Evolutionary conservation across 1,140 invertebrate genomes (phyloP).

Genomic region (Drosophila setifemur): DNA sequence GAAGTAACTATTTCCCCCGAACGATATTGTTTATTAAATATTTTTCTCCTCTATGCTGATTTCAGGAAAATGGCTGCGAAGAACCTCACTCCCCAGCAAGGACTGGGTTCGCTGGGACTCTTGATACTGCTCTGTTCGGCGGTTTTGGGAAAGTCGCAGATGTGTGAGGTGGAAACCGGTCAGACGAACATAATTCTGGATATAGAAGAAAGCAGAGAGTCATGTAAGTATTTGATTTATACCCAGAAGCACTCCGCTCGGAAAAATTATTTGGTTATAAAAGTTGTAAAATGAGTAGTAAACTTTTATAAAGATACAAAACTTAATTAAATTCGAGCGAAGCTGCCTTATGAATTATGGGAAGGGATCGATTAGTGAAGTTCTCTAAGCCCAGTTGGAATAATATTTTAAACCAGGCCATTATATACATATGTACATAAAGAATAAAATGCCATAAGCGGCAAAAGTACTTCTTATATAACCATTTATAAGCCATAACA

Average conservation of each 20-base stretch:
- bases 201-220: conserved; percentile 93
- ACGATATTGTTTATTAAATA: conserved; percentile 7
- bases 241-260: too few species aligned
- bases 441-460: background rate
- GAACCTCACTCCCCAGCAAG: conserved; percentile 23
- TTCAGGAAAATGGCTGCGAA: conserved; percentile 58
- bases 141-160: conserved; percentile 77
- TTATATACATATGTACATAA: too few species aligned
- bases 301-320: too few species aligned
- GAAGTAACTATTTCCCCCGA: conserved; percentile 1
- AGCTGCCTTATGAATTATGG: too few species aligned
- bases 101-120: conserved; percentile 39
- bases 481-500: background rate
- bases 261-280: background rate
- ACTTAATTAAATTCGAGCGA: too few species aligned
- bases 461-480: background rate
- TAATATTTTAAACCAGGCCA: too few species aligned
- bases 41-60: conserved; percentile 22
- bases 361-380: too few species aligned
- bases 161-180: conserved; percentile 88
- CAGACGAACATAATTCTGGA: conserved; percentile 94
- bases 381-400: too few species aligned
- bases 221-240: conserved; percentile 87
- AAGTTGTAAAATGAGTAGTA: too few species aligned
- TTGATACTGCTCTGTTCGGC: conserved; percentile 57